Base-by-base conservation (phyloP, 2,888 invertebrate genomes). In the Rhimphoctona megacephalus region DNA sequence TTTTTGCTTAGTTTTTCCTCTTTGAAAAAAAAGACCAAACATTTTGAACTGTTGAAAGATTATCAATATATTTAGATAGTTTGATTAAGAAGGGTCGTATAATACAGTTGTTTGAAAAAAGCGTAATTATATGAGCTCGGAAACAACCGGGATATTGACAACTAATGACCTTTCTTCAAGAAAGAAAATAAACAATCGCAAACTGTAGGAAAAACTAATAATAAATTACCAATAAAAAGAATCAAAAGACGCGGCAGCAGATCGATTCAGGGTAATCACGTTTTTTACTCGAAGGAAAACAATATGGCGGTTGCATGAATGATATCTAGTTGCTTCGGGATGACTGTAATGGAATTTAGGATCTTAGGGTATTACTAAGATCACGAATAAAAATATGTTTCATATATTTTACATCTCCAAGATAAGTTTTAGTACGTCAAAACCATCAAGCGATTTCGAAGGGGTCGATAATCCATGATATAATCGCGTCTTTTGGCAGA, bases 401-500 rank as follows among this genome's bases (percentile, higher is more conserved):
- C 17, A 39, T 39, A 33, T n/a, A 22, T 25, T 46, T 17, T 1
- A 43, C n/a, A 43, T 46, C 17, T 69, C 25, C 2, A 22, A 54
- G 25, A 25, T 25, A 25, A 7, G 7, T 4, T 3, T n/a, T 30
- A 52, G 3, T 11, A 33, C 33, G 6, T 49, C 33, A 14, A 33
- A 36, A 52, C 1, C 25, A 46, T 25, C 70, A 39, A 19, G 52
- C 30, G 30, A 33, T 36, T n/a, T 73, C 33, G 22, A 54, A 73
- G 17, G 11, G 9, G 14, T 33, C 77, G 77, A 46, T 77, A 36
- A 66, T 30, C 25, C n/a, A 57, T 46, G 36, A 57, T 52, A 66
- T 67, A 67, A 83, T 67, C 39, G 49, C 9, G 69, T 64, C 30
- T 80, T 80, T 80, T 76, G 84, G 76, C 84, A 69, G 33, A 36